Base-by-base conservation (phyloP, 2,113 vertebrate species). In the Cettia cetti region DNA sequence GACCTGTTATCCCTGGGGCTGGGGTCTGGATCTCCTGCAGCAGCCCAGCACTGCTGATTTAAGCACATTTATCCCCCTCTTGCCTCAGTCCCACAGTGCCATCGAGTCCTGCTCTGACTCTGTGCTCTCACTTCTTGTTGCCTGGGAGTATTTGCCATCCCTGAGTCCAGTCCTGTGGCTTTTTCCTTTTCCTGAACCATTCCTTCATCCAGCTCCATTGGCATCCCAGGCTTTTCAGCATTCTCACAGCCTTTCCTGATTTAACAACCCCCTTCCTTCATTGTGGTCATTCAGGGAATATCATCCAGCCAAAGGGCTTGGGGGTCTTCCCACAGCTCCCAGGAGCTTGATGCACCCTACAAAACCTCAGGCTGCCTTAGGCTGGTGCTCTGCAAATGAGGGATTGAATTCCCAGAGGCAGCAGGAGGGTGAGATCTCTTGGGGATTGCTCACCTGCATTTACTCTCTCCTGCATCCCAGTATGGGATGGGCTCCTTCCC, bases 151-250 rank as follows among this genome's bases (percentile, higher is more conserved):
- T 86, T 83, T 64, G 6, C 22, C 23, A 3, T 75, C n/a, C 24
- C 37, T 6, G 7, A 61, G 15, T 20, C 66, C 28, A 47, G 3
- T 14, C n/a, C 6, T 14, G 1, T 31, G 31, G 42, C 5, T 71
- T 77, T 77, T 42, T 20, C 26, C 54, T 53, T 72, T 65, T 59
- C 7, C 47, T 86, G n/a, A 70, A 1, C 42, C 0, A 0, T 52
- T 72, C 52, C 18, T 76, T 76, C 20, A n/a, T 45, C 37, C 52
- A 27, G 47, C 26, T 65, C 2, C 0, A 30, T 45, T 59, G 68
- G 11, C 9, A 3, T 54, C 30, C 63, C 66, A n/a, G 31, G 49
- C 88, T 72, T 44, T 84, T 42, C 50, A 28, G 9, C 0, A 0
- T 19, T 19, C 64, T 86, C 81, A 13, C 45, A 78, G 79, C 22